Evolutionary conservation across 2,113 vertebrate genomes (phyloP), one percentile per base, ranked within the genome.

Genomic region (Tamias sibiricus): DNA sequence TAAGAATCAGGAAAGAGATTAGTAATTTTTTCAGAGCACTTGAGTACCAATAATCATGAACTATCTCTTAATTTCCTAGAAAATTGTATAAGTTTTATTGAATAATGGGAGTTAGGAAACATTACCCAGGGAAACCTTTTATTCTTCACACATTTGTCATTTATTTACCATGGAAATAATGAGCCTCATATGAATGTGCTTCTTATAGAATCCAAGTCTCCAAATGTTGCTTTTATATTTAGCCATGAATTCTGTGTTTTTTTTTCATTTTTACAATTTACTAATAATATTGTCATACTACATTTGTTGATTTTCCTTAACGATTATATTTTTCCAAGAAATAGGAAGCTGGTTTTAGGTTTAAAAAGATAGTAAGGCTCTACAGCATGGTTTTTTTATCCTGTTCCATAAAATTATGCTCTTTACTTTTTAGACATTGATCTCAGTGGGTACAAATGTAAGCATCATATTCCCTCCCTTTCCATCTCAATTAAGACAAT

Each of bases 171-270:
- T 1, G 20, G 80, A 92, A 80, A 91, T 42, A 28, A 88, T 44
- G 30, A 83, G 28, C 44, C 2, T 14, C 77, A 28, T 42, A 40
- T 42, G 59, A 81, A 72, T 42, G 80, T 40, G 10, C 40, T 72
- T 81, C 14, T 86, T 80, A 84, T 0, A 54, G 59, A 95, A 80
- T 71, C 62, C 82, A 87, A 35, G 32, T 82, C 68, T 91, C 40
- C 42, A 69, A 76, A 42, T 77, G 28, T 30, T 96, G 40, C 20
- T 85, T 90, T 64, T 52, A n/a, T 37, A 35, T 42, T 87, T 9
- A 66, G 52, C 47, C 14, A 37, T 96, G 30, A 14, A 40, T 66
- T 88, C 92, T 93, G 28, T 91, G 71, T 16, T 85, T 95, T 81
- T 71, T 47, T 82, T 82, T 32, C 24, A 24, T 28, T 62, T 28